Conservation (phyloP, 2,113 vertebrate species). For the Pachycephala philippinensis region DNA sequence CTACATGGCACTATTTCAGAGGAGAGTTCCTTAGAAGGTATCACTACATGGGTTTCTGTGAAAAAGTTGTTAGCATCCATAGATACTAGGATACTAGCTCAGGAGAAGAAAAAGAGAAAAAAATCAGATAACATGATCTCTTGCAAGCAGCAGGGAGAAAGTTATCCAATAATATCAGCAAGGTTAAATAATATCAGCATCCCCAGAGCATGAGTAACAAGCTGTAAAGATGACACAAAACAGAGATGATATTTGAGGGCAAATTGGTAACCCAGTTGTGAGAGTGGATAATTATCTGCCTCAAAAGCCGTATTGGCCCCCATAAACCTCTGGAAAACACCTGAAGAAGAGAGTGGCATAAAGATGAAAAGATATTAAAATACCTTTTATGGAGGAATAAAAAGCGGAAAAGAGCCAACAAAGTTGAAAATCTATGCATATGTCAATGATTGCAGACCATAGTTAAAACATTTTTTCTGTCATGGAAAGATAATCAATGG, state of each 20-base stretch:
- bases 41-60: not conserved
- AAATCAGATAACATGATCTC: too few species aligned
- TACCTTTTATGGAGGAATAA: not conserved
- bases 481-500: not conserved
- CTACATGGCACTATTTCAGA: not conserved
- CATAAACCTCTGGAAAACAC: not conserved
- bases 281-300: not conserved
- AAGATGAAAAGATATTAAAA: not conserved
- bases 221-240: not conserved
- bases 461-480: not conserved
- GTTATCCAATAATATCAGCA: not conserved
- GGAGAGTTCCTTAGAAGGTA: not conserved
- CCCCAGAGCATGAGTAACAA: not conserved
- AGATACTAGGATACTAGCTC: not conserved
- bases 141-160: not conserved
- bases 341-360: not conserved
- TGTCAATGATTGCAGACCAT: not conserved
- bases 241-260: not conserved
- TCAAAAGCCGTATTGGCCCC: not conserved
- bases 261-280: not conserved
- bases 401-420: not conserved
- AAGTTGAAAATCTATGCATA: not conserved
- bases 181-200: not conserved
- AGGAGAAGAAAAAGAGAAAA: not conserved
- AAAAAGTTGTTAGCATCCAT: not conserved